Conservation (phyloP, 2,888 invertebrate species). For the Eristalis intricaria region DNA sequence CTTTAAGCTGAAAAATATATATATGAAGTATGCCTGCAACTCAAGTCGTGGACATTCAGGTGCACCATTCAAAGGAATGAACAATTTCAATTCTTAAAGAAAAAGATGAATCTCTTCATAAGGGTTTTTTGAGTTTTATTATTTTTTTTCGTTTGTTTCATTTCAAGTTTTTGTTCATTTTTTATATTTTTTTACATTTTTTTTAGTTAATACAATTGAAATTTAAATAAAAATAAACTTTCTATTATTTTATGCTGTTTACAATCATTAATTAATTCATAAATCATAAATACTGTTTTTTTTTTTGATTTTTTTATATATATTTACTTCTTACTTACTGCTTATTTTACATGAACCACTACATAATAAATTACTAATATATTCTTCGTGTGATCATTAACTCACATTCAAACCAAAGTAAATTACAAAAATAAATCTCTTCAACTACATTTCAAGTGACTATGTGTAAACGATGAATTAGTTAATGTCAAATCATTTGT, state of each 20-base stretch:
- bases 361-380: constrained; percentile 72
- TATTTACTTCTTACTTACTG: constrained; percentile 47
- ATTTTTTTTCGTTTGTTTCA: constrained; percentile 61
- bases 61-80: too few species aligned
- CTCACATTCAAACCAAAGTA: constrained; percentile 24
- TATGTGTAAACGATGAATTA: constrained; percentile 9
- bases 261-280: constrained; percentile 29
- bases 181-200: constrained; percentile 58
- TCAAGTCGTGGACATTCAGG: too few species aligned
- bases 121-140: constrained; percentile 52
- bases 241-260: constrained; percentile 51
- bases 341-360: constrained; percentile 72
- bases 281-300: constrained; percentile 71
- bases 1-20: too few species aligned
- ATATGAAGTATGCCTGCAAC: too few species aligned
- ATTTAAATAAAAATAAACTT: constrained; percentile 49
- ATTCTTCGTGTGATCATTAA: constrained; percentile 21
- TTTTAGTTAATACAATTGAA: constrained; percentile 49
- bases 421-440: constrained; percentile 19
- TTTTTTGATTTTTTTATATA: constrained; percentile 52
- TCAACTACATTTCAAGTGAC: constrained; percentile 24
- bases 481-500: constrained; percentile 38
- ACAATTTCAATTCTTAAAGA: not conserved
- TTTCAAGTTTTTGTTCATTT: constrained; percentile 54
- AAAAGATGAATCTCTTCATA: not conserved